These are phyloP conservation scores for Halocynthia roretzi DNA, from an alignment of 23 tunicate genomes.

Conservation along the genomic window DNA sequence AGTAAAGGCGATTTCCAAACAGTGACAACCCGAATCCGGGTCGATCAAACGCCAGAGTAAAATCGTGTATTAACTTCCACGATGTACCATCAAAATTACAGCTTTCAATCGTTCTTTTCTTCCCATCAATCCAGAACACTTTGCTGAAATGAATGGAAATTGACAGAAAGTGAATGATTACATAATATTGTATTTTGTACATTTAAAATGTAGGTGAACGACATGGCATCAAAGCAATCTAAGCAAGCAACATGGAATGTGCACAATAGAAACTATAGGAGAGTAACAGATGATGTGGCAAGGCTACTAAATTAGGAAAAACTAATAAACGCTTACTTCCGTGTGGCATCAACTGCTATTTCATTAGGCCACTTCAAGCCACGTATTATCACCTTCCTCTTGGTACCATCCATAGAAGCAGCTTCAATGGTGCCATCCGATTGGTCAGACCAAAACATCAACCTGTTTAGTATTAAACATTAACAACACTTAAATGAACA, in stretches of 20 bases:
- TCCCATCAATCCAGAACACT: conserved; percentile 83
- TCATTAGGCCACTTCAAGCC: conserved; percentile 84
- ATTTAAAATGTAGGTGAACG: neutral
- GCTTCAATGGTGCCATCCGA: conserved; percentile 70
- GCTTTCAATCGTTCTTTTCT: conserved; percentile 53
- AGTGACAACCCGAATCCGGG: conserved; percentile 84
- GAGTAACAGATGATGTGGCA: neutral
- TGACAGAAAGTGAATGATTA: neutral
- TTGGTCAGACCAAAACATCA: conserved; percentile 90
- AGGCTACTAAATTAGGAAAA: neutral
- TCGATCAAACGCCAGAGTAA: conserved; percentile 25
- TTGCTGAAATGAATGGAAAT: conserved; percentile 28
- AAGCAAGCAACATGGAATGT: too few relatives aligned
- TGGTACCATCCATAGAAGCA: conserved; percentile 76
- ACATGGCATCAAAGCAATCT: too few relatives aligned
- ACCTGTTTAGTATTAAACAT: conserved; percentile 11
- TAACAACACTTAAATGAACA: too few relatives aligned
- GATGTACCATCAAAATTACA: conserved; percentile 55
- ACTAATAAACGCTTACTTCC: neutral
- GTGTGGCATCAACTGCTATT: conserved; percentile 38
- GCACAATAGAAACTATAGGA: neutral
- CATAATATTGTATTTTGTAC: neutral
- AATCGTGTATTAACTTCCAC: conserved; percentile 30
- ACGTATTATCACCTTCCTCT: conserved; percentile 25
- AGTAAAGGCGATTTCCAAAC: conserved; percentile 59